These are phyloP conservation scores for Caenorhabditis sp. DNA, from an alignment of 2,888 invertebrate species.

Conservation along the genomic window DNA sequence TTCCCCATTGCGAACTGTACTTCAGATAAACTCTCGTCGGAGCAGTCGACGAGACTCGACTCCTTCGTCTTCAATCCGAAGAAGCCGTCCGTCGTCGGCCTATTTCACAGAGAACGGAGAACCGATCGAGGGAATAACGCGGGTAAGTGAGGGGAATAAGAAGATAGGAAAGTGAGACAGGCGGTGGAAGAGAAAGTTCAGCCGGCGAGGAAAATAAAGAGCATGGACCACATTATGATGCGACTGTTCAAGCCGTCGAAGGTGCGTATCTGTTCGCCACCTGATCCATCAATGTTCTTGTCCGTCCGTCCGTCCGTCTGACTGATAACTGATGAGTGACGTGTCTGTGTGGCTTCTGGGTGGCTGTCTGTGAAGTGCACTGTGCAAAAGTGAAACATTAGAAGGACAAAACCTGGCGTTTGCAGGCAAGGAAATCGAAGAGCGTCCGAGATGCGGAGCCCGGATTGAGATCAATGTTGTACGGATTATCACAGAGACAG, in stretches of 20 bases:
- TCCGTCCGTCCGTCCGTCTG: conserved; percentile 1
- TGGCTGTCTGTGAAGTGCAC: not conserved
- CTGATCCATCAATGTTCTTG: conserved; percentile 12
- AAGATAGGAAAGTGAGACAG: not conserved
- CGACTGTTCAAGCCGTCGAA: conserved; percentile 44
- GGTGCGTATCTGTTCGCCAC: conserved; percentile 20
- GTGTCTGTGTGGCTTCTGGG: conserved; percentile 3
- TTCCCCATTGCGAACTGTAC: not conserved
- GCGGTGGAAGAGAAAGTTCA: conserved; percentile 19
- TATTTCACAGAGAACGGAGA: conserved; percentile 51
- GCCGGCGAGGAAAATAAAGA: conserved; percentile 46
- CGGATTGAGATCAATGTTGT: conserved; percentile 73
- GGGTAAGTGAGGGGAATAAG: conserved; percentile 19
- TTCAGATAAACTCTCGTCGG: conserved; percentile 49
- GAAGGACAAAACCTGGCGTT: conserved; percentile 8
- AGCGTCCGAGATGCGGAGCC: conserved; percentile 62
- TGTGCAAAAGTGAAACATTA: not conserved
- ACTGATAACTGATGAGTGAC: conserved; percentile 12
- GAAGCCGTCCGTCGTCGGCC: conserved; percentile 55
- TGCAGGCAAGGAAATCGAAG: conserved; percentile 60
- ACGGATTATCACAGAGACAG: conserved; percentile 71
- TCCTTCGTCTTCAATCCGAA: conserved; percentile 42
- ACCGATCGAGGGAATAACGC: conserved; percentile 37
- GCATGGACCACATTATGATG: conserved; percentile 56
- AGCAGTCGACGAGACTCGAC: conserved; percentile 55